Evolutionary conservation across 1,140 invertebrate genomes (phyloP), one percentile per base, ranked within the genome.

Genomic region (Rhagoletis zephyria): DNA sequence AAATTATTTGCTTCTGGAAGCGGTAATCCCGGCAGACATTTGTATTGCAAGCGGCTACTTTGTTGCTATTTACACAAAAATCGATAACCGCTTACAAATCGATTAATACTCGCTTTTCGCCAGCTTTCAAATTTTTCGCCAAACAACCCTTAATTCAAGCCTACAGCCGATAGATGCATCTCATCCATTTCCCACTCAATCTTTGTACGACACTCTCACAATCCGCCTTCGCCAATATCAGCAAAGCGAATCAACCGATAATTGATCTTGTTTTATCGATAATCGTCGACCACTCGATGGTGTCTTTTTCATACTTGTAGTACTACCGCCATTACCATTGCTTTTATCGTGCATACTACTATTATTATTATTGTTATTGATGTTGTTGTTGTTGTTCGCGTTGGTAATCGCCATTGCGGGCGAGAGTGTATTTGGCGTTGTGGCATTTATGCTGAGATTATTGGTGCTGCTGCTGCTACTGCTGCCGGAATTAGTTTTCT

Each of bases 181-280:
- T 30, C 30, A 30, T 30, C 30, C 30, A 30, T 30, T 30, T 30
- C 30, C 30, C 16, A 63, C 4, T 63, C 61, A 16, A 14, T 63
- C 61, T 16, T 16, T 63, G 61, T 63, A 60, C 63, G 6, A 40
- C 63, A 7, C 16, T 19, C 30, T 42, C 45, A 19, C 88, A 85
- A 81, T 65, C 14, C 30, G 59, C 60, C 51, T 81, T 81, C 85
- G 87, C 87, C 88, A 91, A 90, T 90, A 91, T 93, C 91, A 93
- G 89, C 92, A 93, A 88, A 93, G 89, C 89, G 92, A 93, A 91
- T 93, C 92, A 77, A 93, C 90, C 85, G 92, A 91, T 89, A 93
- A 89, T 89, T 93, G 92, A 87, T 93, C 91, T 89, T 92, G 90
- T 89, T 93, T 93, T 85, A 93, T 92, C 88, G 92, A 93, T 88